phyloP scores from a whole-genome alignment of 1,140 invertebrate genomes.

The Scaptomyza hsui region DNA sequence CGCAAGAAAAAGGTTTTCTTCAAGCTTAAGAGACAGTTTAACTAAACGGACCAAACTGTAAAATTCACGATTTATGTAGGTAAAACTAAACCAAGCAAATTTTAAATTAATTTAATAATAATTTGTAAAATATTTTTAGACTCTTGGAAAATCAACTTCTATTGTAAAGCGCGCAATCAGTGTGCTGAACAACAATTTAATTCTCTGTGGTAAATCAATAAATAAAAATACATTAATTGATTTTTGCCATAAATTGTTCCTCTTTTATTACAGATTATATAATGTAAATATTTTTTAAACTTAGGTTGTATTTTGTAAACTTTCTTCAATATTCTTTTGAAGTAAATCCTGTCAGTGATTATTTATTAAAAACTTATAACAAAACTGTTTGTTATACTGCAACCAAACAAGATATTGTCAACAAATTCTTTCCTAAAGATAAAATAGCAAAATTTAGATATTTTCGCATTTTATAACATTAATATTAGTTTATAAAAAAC shows the following conservation, averaged over 20 bases:
- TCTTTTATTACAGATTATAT: not conserved
- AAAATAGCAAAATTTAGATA: no score
- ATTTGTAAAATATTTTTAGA: not conserved
- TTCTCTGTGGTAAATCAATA: not conserved
- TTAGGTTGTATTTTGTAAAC: not conserved
- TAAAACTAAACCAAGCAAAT: no score
- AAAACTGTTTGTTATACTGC: no score
- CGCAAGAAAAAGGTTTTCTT: constrained; percentile 14
- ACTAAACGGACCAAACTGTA: constrained; percentile 30
- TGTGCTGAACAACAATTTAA: not conserved
- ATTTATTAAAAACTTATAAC: no score
- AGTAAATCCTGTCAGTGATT: not conserved
- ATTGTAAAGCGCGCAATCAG: not conserved
- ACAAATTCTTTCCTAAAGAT: no score
- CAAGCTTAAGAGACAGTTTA: not conserved
- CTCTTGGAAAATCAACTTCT: not conserved
- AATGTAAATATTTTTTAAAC: not conserved
- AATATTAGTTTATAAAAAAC: no score
- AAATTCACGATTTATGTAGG: not conserved
- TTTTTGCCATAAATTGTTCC: not conserved
- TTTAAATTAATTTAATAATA: not conserved
- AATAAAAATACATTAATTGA: not conserved
- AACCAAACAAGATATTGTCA: no score
- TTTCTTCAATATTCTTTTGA: not conserved
- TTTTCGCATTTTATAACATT: no score